These are phyloP conservation scores for Rhagonycha lutea DNA, from an alignment of 2,888 invertebrate species.

Conservation along the genomic window DNA sequence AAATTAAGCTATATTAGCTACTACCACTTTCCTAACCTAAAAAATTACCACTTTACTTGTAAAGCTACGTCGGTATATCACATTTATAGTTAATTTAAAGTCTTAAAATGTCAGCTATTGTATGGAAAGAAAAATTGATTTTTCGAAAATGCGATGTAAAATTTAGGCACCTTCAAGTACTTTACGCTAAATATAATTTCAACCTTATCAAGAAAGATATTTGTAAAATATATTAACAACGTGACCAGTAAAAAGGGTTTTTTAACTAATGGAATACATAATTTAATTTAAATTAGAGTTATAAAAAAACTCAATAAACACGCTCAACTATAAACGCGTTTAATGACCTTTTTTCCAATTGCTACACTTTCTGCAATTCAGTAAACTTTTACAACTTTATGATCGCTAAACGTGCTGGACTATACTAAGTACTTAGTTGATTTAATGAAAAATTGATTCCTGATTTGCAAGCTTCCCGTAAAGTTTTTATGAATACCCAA, in stretches of 20 bases:
- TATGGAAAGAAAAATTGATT: background rate
- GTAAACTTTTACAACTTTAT: background rate
- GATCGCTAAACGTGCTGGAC: background rate
- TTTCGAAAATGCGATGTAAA: background rate
- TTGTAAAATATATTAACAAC: background rate
- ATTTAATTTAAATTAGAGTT: background rate
- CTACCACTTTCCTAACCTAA: background rate
- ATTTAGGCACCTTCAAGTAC: background rate
- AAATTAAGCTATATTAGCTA: background rate
- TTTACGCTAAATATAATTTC: background rate
- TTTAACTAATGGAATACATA: background rate
- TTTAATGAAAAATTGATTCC: background rate
- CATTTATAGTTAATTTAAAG: background rate
- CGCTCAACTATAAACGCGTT: background rate
- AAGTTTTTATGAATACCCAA: background rate
- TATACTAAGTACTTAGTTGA: background rate
- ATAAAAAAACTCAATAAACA: background rate
- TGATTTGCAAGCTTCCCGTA: background rate
- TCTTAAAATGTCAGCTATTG: background rate
- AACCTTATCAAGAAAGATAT: background rate
- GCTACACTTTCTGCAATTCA: background rate
- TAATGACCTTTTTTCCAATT: background rate
- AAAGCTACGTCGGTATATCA: background rate
- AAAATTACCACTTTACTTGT: background rate
- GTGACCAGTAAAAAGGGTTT: background rate